A percentile compares a stretch with the other conserved stretches of the same genome.
These are phyloP conservation scores for Nipponacmea schrenckii DNA, from an alignment of 2,888 invertebrate species.

Conservation along the genomic window DNA sequence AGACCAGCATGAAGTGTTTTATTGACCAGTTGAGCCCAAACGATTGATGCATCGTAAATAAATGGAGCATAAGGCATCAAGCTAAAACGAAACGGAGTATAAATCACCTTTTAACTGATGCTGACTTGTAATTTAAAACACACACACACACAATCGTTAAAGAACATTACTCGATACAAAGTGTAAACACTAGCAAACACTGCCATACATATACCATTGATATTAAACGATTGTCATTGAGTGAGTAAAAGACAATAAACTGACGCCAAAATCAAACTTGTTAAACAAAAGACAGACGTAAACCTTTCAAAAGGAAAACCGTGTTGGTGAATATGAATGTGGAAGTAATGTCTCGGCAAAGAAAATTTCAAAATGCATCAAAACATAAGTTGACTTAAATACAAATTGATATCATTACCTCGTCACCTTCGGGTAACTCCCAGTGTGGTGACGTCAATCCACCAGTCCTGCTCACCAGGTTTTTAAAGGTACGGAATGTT, in stretches of 20 bases:
- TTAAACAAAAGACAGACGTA: too few species aligned
- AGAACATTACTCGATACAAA: neutral
- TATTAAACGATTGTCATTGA: too few species aligned
- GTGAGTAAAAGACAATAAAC: too few species aligned
- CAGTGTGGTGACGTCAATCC: conserved; percentile 28
- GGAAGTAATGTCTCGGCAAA: too few species aligned
- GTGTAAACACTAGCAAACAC: too few species aligned
- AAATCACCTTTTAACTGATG: too few species aligned
- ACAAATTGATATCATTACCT: conserved; percentile 18
- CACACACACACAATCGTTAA: neutral
- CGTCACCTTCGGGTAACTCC: conserved; percentile 31
- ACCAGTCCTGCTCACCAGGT: conserved; percentile 28
- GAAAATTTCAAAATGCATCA: too few species aligned
- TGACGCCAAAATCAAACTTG: too few species aligned
- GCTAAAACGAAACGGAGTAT: conserved; percentile 15
- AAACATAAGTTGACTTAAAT: too few species aligned
- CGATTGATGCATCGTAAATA: conserved; percentile 51
- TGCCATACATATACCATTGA: too few species aligned
- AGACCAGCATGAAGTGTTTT: conserved; percentile 39
- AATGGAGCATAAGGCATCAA: conserved; percentile 58
- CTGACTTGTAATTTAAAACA: neutral
- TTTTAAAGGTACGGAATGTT: conserved; percentile 31
- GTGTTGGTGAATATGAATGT: too few species aligned
- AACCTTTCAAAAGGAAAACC: neutral
- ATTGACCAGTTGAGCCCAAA: conserved; percentile 54